Base-by-base conservation (phyloP, 2,797 vertebrate species). In the Taeniopygia guttata region DNA sequence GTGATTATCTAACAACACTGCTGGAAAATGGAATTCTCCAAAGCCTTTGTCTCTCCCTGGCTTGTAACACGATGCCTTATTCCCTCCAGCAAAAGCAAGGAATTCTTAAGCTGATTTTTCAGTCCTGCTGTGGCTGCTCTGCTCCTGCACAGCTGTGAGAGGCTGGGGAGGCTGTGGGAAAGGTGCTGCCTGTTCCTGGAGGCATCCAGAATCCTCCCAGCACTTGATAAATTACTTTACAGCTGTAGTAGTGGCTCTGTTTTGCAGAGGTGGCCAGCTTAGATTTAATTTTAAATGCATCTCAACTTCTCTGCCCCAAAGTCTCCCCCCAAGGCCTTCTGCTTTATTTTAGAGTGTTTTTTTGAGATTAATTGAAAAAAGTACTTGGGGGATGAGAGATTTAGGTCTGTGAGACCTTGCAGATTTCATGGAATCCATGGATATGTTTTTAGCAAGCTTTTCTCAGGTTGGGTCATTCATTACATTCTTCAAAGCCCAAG, bases 41-140 rank as follows among this genome's bases (percentile, higher is more conserved):
- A n/a, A 23, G 29, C 60, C 64, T 77, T 64, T 72, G 30, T n/a
- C 30, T 54, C 75, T 85, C 75, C 75, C 64, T 64, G 23, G 12
- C 34, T 93, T 0, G 5, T 73, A 80, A 64, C 5, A 2, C 0
- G 5, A 56, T 15, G n/a, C 84, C 16, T 85, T 18, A 7, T 38
- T 91, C 30, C 79, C 79, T 94, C 73, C 13, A 93, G 87, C 72
- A 40, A 85, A 67, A 45, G 34, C 55, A 91, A 91, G 60, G 48
- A 45, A 42, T 87, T 68, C 78, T 66, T 22, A 4, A 66, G 43
- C 45, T 0, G 22, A 40, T 89, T 91, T 88, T 87, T 85, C 77
- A 34, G 36, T 4, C 2, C 40, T 87, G 48, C 82, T 40, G 51
- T 46, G 55, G 78, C 43, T 64, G 46, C 75, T 92, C 48, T 2